Conservation (phyloP, 2,113 vertebrate species). For the Lonchura striata region DNA sequence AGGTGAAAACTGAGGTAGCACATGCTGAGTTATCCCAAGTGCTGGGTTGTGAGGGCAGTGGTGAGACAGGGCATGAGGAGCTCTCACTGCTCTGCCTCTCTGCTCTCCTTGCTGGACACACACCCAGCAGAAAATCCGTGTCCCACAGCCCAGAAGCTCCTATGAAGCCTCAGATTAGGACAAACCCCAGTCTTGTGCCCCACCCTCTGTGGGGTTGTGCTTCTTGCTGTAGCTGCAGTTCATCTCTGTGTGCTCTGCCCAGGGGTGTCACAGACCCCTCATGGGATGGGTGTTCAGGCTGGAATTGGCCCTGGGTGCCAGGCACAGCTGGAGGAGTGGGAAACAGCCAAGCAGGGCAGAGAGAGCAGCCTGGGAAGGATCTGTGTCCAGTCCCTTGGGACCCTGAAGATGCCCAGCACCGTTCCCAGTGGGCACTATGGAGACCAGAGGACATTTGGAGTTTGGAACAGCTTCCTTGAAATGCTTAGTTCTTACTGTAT, state of each 20-base stretch:
- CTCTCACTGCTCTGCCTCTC: neutral
- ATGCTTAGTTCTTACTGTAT: neutral
- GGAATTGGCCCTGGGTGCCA: neutral
- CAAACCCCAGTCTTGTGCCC: neutral
- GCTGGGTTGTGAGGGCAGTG: neutral
- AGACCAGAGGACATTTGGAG: neutral
- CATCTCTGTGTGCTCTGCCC: neutral
- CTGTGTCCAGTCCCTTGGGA: neutral
- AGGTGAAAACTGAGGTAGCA: neutral
- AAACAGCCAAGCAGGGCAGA: neutral
- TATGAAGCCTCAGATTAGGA: neutral
- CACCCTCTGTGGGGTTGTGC: neutral
- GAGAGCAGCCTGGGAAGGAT: neutral
- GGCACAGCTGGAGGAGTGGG: neutral
- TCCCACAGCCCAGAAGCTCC: neutral
- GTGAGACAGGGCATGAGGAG: neutral
- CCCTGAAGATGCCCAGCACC: neutral
- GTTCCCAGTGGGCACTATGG: fast-evolving
- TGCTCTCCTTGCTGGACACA: neutral
- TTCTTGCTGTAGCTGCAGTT: neutral
- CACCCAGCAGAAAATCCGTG: neutral
- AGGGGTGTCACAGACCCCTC: neutral
- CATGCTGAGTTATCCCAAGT: neutral
- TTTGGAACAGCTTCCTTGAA: neutral
- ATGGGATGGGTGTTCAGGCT: neutral